Conservation (phyloP, 2,888 invertebrate genomes). For the Athalia circularis region DNA sequence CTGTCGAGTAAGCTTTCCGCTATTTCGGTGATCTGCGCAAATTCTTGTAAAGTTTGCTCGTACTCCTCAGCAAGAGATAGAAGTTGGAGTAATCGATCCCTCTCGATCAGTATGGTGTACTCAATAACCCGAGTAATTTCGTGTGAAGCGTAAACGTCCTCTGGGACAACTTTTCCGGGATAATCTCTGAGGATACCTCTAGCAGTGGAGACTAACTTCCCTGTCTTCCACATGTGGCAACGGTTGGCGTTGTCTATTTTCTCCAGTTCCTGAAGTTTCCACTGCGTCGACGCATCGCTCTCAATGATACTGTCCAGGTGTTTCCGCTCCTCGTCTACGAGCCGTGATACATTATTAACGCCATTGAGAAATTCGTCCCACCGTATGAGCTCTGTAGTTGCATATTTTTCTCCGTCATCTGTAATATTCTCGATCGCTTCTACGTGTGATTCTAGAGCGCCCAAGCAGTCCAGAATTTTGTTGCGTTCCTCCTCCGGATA, state of each 20-base stretch:
- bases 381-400: constrained; percentile 78
- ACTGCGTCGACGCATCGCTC: constrained; percentile 81
- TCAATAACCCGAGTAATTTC: constrained; percentile 84
- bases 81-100: constrained; percentile 85
- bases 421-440: constrained; percentile 83
- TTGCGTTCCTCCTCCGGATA: constrained; percentile 74
- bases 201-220: constrained; percentile 79
- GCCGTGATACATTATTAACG: constrained; percentile 77
- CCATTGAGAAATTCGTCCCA: constrained; percentile 84
- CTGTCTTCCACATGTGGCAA: constrained; percentile 78
- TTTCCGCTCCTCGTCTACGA: constrained; percentile 65
- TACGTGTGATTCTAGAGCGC: constrained; percentile 81
- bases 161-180: constrained; percentile 82
- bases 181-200: constrained; percentile 81
- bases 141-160: constrained; percentile 80
- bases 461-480: constrained; percentile 78
- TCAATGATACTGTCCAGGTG: constrained; percentile 78
- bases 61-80: constrained; percentile 89
- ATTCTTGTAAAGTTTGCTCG: constrained; percentile 90
- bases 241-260: constrained; percentile 82
- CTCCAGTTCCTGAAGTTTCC: constrained; percentile 83
- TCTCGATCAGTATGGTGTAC: constrained; percentile 81
- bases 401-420: constrained; percentile 77
- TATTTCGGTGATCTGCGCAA: constrained; percentile 88
- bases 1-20: constrained; percentile 88